A percentile compares a stretch with the other conserved stretches of the same genome.
These are phyloP conservation scores for Leucoma salicis DNA, from an alignment of 2,888 invertebrate species.

Conservation along the genomic window DNA sequence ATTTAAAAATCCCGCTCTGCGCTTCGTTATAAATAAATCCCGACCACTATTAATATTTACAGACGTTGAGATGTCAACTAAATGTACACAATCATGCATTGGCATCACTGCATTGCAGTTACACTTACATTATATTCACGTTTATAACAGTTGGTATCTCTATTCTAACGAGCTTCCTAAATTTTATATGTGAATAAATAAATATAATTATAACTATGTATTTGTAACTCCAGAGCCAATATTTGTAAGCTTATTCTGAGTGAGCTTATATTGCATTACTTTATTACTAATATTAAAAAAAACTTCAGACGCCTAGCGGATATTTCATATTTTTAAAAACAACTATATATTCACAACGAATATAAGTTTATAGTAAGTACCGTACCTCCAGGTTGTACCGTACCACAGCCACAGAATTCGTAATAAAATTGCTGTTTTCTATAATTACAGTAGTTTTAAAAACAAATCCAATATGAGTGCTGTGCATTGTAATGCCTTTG, in stretches of 20 bases:
- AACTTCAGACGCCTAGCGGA: neutral
- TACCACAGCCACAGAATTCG: too few species aligned
- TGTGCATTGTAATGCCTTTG: too few species aligned
- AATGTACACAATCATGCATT: slow-evolving; percentile 33
- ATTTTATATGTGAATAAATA: neutral
- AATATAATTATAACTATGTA: neutral
- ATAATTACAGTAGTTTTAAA: neutral
- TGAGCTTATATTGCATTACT: neutral
- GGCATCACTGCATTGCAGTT: slow-evolving; percentile 50
- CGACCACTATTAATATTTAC: neutral
- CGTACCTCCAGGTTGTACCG: too few species aligned
- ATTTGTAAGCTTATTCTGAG: too few species aligned
- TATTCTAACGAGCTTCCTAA: slow-evolving; percentile 20
- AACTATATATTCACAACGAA: neutral
- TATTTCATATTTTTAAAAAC: neutral
- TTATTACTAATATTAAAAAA: neutral
- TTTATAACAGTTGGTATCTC: slow-evolving; percentile 19
- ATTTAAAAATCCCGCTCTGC: too few species aligned
- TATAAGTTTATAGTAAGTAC: neutral
- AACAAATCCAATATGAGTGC: neutral
- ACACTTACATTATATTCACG: slow-evolving; percentile 25
- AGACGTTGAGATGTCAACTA: too few species aligned
- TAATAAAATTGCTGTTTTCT: neutral
- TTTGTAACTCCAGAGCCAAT: too few species aligned
- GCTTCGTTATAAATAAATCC: neutral